These are phyloP conservation scores for Lumbricus terrestris DNA, from an alignment of 2,888 invertebrate species.

Conservation along the genomic window DNA sequence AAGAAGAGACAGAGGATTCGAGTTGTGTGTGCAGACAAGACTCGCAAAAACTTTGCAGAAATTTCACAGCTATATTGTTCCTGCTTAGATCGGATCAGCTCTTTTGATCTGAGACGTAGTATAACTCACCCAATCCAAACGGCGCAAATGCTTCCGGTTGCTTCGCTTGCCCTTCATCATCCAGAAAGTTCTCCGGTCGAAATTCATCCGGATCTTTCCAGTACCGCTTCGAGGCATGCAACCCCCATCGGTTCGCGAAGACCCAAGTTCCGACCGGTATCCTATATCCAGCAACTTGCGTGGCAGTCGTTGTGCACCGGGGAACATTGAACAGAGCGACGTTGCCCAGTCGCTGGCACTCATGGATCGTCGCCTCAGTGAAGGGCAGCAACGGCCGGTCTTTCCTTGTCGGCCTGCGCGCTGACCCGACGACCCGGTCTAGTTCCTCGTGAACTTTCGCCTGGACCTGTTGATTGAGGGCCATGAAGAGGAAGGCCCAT, in stretches of 20 bases:
- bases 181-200: slow-evolving; percentile 36
- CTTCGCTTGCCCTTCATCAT: slow-evolving; percentile 26
- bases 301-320: slow-evolving; percentile 33
- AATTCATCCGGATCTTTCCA: slow-evolving; percentile 35
- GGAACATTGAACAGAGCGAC: slow-evolving; percentile 40
- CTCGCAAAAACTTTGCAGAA: no score
- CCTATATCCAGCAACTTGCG: slow-evolving; percentile 33
- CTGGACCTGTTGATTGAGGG: slow-evolving; percentile 36
- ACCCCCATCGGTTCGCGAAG: slow-evolving; percentile 39
- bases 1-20: no score
- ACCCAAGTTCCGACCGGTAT: slow-evolving; percentile 41
- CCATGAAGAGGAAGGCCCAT: slow-evolving; percentile 41
- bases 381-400: slow-evolving; percentile 37
- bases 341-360: slow-evolving; percentile 40
- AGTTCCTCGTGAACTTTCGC: slow-evolving; percentile 30
- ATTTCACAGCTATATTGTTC: background rate
- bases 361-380: slow-evolving; percentile 38
- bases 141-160: slow-evolving; percentile 37
- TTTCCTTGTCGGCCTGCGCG: slow-evolving; percentile 33
- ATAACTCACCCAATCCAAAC: slow-evolving; percentile 39
- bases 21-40: no score
- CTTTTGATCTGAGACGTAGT: background rate
- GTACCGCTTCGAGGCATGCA: slow-evolving; percentile 33
- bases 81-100: background rate
- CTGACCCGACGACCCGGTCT: slow-evolving; percentile 35